These are phyloP conservation scores for Ciconia boyciana DNA, from an alignment of 2,113 vertebrate genomes.

Conservation along the genomic window DNA sequence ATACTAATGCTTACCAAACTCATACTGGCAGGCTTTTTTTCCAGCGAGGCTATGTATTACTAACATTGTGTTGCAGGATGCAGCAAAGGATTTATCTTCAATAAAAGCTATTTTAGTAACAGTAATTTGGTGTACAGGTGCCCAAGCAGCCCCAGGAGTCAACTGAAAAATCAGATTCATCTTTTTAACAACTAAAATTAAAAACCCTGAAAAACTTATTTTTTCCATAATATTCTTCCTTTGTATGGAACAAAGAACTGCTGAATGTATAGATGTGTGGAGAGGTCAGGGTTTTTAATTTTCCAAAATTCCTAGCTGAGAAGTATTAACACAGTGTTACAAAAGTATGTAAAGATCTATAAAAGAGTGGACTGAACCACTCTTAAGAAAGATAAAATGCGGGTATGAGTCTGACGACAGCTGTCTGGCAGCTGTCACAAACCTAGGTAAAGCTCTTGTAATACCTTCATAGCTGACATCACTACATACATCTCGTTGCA, in stretches of 20 bases:
- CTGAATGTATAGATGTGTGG: not conserved
- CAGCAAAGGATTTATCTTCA: not conserved
- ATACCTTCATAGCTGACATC: not conserved
- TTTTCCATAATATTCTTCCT: not conserved
- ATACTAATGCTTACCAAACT: not conserved
- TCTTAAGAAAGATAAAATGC: not conserved
- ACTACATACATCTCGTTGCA: not conserved
- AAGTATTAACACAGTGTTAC: not conserved
- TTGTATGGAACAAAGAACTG: not conserved
- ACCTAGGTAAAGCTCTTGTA: not conserved
- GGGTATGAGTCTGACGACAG: not conserved
- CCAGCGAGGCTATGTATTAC: not conserved
- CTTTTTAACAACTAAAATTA: not conserved
- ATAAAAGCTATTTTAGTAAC: not conserved
- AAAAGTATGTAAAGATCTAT: not conserved
- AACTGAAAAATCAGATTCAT: not conserved
- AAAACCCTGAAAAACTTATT: not conserved
- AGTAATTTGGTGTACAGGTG: not conserved
- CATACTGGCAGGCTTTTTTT: not conserved
- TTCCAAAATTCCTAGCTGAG: not conserved
- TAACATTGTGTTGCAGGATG: not conserved
- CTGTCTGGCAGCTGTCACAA: not conserved
- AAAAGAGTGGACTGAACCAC: not conserved
- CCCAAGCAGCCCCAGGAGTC: not conserved
- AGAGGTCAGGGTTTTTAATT: not conserved